These are phyloP conservation scores for Portunus trituberculatus DNA, from an alignment of 1,140 invertebrate genomes.

Conservation along the genomic window DNA sequence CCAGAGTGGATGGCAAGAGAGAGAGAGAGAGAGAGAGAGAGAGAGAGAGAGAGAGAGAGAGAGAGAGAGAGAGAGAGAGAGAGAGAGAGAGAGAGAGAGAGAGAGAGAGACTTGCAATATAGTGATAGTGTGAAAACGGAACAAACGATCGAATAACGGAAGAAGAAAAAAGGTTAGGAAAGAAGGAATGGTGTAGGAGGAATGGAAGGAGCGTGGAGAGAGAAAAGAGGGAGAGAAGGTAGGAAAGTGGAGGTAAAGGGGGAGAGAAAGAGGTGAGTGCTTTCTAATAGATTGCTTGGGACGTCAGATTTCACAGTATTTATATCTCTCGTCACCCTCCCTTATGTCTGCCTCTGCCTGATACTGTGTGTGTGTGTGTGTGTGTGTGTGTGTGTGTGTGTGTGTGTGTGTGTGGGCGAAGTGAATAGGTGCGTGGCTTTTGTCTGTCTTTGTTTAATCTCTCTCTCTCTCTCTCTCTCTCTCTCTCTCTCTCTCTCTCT, in stretches of 20 bases:
- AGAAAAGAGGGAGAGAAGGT: neutral
- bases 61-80: neutral
- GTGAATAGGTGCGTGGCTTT: neutral
- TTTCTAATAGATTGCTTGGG: neutral
- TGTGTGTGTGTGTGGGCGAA: too few relatives aligned
- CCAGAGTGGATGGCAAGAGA: too few relatives aligned
- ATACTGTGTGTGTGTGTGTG: neutral
- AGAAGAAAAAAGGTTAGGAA: neutral
- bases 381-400: too few relatives aligned
- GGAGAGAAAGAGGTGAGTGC: neutral
- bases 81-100: slow-evolving; percentile 43
- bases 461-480: neutral
- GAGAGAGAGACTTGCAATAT: neutral
- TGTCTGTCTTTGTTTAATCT: neutral
- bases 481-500: neutral
- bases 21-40: neutral
- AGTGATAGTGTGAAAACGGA: neutral
- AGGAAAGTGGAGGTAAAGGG: neutral
- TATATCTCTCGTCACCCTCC: neutral
- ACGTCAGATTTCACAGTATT: neutral
- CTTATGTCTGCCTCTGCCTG: neutral
- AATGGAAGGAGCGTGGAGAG: neutral
- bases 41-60: neutral
- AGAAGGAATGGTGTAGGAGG: neutral
- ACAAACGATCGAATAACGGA: neutral